Percentiles rank a stretch among this genome's conserved stretches.
phyloP scores from a whole-genome alignment of 1,140 invertebrate species.

The Manduca sexta region DNA sequence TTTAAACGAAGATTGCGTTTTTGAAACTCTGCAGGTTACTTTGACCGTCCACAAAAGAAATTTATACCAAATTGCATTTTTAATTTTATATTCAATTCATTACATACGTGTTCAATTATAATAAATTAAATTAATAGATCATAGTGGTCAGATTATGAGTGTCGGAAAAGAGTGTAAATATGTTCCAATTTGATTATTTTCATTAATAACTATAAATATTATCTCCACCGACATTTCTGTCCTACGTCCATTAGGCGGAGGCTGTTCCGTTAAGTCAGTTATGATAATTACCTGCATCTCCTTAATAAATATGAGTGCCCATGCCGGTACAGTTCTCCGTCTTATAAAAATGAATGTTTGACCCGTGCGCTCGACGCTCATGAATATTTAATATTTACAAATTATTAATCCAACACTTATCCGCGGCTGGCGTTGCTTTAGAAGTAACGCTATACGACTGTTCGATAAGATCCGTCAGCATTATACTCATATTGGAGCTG shows the following conservation, averaged over 20 bases:
- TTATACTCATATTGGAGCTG: constrained; percentile 40
- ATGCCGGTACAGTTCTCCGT: constrained; percentile 41
- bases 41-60: too few species aligned
- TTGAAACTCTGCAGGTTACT: too few species aligned
- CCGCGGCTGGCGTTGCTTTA: constrained; percentile 14
- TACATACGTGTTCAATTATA: constrained; percentile 16
- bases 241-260: constrained; percentile 35
- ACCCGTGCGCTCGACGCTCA: constrained; percentile 50
- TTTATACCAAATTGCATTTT: constrained; percentile 13
- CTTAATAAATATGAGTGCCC: constrained; percentile 59
- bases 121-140: constrained; percentile 29
- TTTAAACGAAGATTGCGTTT: too few species aligned
- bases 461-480: constrained; percentile 24
- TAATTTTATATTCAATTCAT: constrained; percentile 15
- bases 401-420: constrained; percentile 67
- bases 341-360: constrained; percentile 55
- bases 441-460: constrained; percentile 13
- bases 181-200: constrained; percentile 23
- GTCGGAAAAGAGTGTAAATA: constrained; percentile 22
- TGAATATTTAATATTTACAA: constrained; percentile 71
- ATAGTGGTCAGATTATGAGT: constrained; percentile 21
- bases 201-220: constrained; percentile 32
- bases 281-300: constrained; percentile 60
- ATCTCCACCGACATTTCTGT: constrained; percentile 22
- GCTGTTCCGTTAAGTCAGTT: constrained; percentile 54